These are phyloP conservation scores for Drosophila recens DNA, from an alignment of 2,888 invertebrate species.

Conservation along the genomic window DNA sequence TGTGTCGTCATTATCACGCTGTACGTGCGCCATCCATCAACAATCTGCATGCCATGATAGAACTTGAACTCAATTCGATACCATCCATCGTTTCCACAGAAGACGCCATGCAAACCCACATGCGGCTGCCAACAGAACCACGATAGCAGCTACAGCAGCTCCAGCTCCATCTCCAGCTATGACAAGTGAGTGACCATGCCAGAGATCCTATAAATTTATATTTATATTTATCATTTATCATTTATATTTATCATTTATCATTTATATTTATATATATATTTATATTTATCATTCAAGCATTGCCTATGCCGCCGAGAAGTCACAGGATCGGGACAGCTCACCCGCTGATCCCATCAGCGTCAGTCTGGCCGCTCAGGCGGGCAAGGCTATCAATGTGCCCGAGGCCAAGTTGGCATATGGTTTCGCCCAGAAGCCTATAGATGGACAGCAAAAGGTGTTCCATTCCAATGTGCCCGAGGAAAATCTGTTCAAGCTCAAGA, in stretches of 20 bases:
- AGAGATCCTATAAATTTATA: neutral
- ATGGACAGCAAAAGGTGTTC: slow-evolving; percentile 78
- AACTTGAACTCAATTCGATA: slow-evolving; percentile 51
- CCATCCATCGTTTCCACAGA: slow-evolving; percentile 63
- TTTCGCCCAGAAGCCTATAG: slow-evolving; percentile 85
- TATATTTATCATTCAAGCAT: slow-evolving; percentile 37
- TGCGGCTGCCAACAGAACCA: slow-evolving; percentile 54
- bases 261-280: too few relatives aligned
- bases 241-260: neutral
- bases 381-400: slow-evolving; percentile 84
- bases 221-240: too few relatives aligned
- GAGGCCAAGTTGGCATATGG: slow-evolving; percentile 87
- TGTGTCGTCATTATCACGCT: slow-evolving; percentile 58
- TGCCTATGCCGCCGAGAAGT: slow-evolving; percentile 48
- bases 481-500: slow-evolving; percentile 86
- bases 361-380: slow-evolving; percentile 85
- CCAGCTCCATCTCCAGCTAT: slow-evolving; percentile 49
- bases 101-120: slow-evolving; percentile 67
- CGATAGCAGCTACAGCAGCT: slow-evolving; percentile 58
- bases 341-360: slow-evolving; percentile 86
- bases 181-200: slow-evolving; percentile 47
- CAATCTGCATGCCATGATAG: slow-evolving; percentile 42
- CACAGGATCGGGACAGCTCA: slow-evolving; percentile 51
- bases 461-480: slow-evolving; percentile 86
- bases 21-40: slow-evolving; percentile 66